Evolutionary conservation across 2,113 vertebrate species (phyloP), one percentile per base, ranked within the genome.

Genomic region (Damaliscus lunatus): DNA sequence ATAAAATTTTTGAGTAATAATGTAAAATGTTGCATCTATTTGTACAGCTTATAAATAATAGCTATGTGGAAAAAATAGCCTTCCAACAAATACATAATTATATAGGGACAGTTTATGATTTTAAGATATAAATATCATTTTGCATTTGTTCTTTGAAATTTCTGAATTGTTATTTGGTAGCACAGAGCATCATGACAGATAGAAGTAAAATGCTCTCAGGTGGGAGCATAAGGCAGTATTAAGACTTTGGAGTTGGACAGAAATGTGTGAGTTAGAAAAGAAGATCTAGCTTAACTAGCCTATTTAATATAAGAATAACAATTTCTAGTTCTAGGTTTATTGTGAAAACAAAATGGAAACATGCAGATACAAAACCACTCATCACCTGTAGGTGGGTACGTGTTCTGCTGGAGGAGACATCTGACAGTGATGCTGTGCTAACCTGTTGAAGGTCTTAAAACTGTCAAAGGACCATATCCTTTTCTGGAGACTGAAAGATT

Each of bases 321-420:
- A 36, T 10, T 40, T 92, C 29, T 78, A 87, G 25, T 78, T 77
- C 16, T 5, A 74, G n/a, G 10, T 94, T 57, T 77, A 5, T 84
- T 92, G 48, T 62, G 67, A 97, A 93, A 53, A 74, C 77, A 88
- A 84, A 84, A 87, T 27, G 57, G 80, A 88, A 96, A 62, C 27
- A 6, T 16, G 27, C 48, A 33, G 52, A 10, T 59, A 29, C 0
- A 57, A 59, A 52, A 71, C 27, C 74, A 15, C 55, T 33, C 57
- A 64, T n/a, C 27, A 10, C 5, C 64, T 48, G 19, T 23, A n/a
- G 5, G 33, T 48, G 33, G 17, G 8, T n/a, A n/a, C 21, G 31
- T 9, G 11, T 19, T 81, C 40, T 92, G 0, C 10, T 33, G 36
- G 8, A 80, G 13, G 31, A 9, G 46, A 16, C 36, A 83, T 14